These are phyloP conservation scores for Phaethornis superciliosus DNA, from an alignment of 2,113 vertebrate genomes.

Conservation along the genomic window DNA sequence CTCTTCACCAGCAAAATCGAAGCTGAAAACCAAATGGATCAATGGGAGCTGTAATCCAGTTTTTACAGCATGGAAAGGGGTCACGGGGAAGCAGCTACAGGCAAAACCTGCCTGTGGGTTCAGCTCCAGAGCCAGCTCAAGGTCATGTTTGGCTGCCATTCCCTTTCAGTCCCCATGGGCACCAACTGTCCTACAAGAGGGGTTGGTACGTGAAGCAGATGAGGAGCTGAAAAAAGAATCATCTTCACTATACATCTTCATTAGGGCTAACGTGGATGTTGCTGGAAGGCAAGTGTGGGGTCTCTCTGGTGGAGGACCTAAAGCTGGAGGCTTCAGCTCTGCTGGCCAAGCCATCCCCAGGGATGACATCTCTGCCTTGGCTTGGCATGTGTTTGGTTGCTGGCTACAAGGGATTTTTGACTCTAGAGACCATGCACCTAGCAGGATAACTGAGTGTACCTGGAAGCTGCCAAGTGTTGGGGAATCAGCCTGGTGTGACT, in stretches of 20 bases:
- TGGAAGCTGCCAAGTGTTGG: not conserved
- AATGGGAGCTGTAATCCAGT: constrained; percentile 1
- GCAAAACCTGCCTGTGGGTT: not conserved
- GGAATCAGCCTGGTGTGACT: not conserved
- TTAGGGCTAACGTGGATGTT: not conserved
- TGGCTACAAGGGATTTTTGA: not conserved
- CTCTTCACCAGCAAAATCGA: not conserved
- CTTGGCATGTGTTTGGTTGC: not conserved
- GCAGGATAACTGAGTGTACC: not conserved
- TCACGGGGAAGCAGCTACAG: not conserved
- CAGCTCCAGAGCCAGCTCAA: not conserved
- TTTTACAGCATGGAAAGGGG: not conserved
- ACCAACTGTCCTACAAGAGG: accelerated
- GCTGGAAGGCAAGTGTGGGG: not conserved
- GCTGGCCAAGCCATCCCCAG: not conserved
- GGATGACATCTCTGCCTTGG: not conserved
- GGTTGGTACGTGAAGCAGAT: not conserved
- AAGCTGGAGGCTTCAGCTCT: not conserved
- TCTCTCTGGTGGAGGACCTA: not conserved
- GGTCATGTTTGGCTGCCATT: not conserved
- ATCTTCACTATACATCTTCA: accelerated
- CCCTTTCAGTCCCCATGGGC: not conserved
- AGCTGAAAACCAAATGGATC: not conserved
- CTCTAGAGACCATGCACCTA: not conserved
- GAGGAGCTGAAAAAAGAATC: not conserved